phyloP scores from a whole-genome alignment of 2,113 vertebrate species.

The Trichomycterus rosablanca region DNA sequence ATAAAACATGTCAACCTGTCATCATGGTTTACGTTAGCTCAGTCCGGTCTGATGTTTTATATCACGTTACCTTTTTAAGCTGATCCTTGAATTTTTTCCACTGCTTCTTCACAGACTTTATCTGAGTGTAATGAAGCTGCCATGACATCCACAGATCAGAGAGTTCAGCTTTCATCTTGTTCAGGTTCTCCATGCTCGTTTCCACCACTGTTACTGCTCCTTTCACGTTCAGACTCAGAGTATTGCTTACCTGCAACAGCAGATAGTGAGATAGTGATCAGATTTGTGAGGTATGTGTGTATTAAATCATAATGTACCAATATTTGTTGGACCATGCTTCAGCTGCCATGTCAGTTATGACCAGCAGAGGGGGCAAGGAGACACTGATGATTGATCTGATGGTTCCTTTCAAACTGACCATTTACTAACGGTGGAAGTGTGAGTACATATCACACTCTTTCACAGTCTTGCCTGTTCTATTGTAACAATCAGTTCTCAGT shows the following conservation, averaged over 20 bases:
- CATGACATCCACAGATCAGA: constrained; percentile 63
- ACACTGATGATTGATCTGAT: too few relatives aligned
- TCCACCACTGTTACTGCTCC: constrained; percentile 57
- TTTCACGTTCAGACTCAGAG: constrained; percentile 61
- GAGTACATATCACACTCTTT: too few relatives aligned
- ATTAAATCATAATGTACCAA: too few relatives aligned
- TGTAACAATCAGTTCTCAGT: too few relatives aligned
- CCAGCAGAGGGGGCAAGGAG: too few relatives aligned
- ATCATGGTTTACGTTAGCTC: not conserved
- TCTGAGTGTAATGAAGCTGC: constrained; percentile 64
- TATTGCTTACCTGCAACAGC: constrained; percentile 62
- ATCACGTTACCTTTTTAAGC: constrained; percentile 67
- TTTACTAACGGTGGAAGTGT: too few relatives aligned
- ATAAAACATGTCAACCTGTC: not conserved
- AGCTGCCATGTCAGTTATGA: too few relatives aligned
- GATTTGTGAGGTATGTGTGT: not conserved
- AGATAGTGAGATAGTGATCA: not conserved
- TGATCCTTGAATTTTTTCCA: constrained; percentile 74
- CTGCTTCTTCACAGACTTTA: constrained; percentile 67
- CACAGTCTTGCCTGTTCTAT: too few relatives aligned
- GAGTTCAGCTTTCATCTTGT: constrained; percentile 65
- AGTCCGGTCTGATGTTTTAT: not conserved
- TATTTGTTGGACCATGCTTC: too few relatives aligned
- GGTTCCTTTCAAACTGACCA: too few relatives aligned
- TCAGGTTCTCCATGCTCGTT: constrained; percentile 60